Evolutionary conservation across 2,888 invertebrate genomes (phyloP).

Genomic region (Aquatica leii): DNA sequence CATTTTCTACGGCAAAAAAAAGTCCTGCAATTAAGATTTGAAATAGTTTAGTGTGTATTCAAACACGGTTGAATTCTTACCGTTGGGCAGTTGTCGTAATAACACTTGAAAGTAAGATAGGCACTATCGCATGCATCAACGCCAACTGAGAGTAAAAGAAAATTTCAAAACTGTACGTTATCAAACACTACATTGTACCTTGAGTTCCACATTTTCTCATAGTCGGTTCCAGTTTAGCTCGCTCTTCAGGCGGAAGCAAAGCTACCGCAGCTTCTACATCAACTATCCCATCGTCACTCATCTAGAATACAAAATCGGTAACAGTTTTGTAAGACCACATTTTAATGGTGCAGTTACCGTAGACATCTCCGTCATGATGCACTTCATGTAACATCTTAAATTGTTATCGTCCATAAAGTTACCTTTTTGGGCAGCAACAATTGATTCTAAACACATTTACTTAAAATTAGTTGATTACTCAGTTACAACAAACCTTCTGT

Average conservation of each 20-base stretch:
- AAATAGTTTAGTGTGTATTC: no score
- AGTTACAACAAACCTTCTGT: slow-evolving; percentile 52
- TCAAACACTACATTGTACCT: no score
- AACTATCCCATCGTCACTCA: slow-evolving; percentile 57
- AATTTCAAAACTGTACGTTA: background rate
- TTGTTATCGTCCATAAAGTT: slow-evolving; percentile 54
- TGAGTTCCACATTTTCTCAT: slow-evolving; percentile 55
- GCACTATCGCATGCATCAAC: slow-evolving; percentile 48
- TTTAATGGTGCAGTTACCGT: slow-evolving; percentile 46
- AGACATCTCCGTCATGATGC: slow-evolving; percentile 51
- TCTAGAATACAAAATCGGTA: slow-evolving; percentile 46
- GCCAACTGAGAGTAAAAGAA: slow-evolving; percentile 40
- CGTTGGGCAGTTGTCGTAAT: slow-evolving; percentile 35
- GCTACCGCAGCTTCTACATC: slow-evolving; percentile 57
- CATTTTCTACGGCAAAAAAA: slow-evolving; percentile 12
- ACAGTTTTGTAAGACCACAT: background rate
- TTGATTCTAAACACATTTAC: slow-evolving; percentile 45
- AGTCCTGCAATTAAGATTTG: background rate
- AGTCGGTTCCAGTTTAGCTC: slow-evolving; percentile 47
- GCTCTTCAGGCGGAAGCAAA: slow-evolving; percentile 55
- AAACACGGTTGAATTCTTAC: no score
- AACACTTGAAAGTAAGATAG: slow-evolving; percentile 49
- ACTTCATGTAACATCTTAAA: slow-evolving; percentile 57
- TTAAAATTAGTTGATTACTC: background rate
- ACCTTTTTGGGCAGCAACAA: slow-evolving; percentile 52